Conservation (phyloP, 2,888 invertebrate genomes). For the Liodrosophila aerea region DNA sequence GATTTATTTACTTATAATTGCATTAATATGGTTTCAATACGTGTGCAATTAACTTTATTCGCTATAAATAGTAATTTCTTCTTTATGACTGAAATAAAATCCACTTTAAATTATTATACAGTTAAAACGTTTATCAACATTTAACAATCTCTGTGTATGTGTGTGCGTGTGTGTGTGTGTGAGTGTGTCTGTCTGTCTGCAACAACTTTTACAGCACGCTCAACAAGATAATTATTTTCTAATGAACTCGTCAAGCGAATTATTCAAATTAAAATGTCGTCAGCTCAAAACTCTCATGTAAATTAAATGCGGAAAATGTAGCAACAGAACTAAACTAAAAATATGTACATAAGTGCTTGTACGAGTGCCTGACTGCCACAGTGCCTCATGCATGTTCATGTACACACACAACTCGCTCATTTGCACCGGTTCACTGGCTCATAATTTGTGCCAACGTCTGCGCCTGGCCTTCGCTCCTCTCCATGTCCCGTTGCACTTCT, state of each 20-base stretch:
- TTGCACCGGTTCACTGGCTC: too few species aligned
- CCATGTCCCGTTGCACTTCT: too few species aligned
- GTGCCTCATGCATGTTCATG: conserved; percentile 9
- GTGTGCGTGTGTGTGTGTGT: conserved; percentile 9
- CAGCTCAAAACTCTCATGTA: conserved; percentile 35
- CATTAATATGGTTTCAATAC: conserved; percentile 9
- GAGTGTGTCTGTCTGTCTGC: conserved; percentile 9
- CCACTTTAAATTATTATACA: conserved; percentile 11
- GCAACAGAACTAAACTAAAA: conserved; percentile 27
- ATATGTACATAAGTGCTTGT: conserved; percentile 10
- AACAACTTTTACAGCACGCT: conserved; percentile 35
- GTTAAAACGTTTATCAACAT: conserved; percentile 26
- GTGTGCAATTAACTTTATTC: conserved; percentile 1
- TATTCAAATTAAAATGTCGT: conserved; percentile 54
- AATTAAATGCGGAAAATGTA: conserved; percentile 23
- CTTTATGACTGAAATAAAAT: conserved; percentile 31
- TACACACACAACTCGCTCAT: conserved; percentile 1
- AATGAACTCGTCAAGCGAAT: conserved; percentile 50
- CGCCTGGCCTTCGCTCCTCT: too few species aligned
- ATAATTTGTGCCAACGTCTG: too few species aligned
- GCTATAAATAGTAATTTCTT: too few species aligned
- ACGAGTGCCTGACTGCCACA: conserved; percentile 35
- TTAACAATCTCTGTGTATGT: conserved; percentile 33
- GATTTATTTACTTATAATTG: conserved; percentile 14
- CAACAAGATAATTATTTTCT: conserved; percentile 49